Evolutionary conservation across 2,113 vertebrate genomes (phyloP).

Genomic region (Sturnira hondurensis): DNA sequence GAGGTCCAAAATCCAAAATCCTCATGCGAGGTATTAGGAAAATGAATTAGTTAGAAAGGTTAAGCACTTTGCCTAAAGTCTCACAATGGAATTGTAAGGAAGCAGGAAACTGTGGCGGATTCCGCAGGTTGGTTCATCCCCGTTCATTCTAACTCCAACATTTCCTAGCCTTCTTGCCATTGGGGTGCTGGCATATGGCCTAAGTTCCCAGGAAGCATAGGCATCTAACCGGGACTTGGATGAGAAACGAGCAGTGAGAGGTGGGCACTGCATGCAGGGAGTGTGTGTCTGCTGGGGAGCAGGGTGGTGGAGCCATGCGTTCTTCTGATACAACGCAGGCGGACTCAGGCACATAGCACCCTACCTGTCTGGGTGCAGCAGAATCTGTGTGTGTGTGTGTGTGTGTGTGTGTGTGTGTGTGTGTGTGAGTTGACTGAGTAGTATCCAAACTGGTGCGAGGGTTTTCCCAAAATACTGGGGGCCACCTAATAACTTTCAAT

Average conservation of each 20-base stretch:
- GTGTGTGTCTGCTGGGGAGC: not conserved
- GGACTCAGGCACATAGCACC: fast-evolving
- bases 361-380: fast-evolving
- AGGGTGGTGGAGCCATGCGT: fast-evolving
- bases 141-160: not conserved
- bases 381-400: not conserved
- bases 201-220: not conserved
- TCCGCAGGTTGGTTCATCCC: not conserved
- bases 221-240: not conserved
- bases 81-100: not conserved
- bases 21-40: constrained; percentile 39
- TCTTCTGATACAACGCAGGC: not conserved
- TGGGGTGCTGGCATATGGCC: not conserved
- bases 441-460: not conserved
- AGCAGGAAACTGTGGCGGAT: not conserved
- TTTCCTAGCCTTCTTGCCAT: not conserved
- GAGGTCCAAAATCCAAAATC: constrained; percentile 8
- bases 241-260: not conserved
- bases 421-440: not conserved
- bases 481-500: not conserved
- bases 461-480: not conserved
- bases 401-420: not conserved
- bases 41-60: constrained; percentile 44
- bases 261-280: too few relatives aligned
- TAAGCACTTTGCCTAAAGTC: constrained; percentile 21